Conservation (phyloP, 2,113 vertebrate species). For the Callorhinus ursinus region DNA sequence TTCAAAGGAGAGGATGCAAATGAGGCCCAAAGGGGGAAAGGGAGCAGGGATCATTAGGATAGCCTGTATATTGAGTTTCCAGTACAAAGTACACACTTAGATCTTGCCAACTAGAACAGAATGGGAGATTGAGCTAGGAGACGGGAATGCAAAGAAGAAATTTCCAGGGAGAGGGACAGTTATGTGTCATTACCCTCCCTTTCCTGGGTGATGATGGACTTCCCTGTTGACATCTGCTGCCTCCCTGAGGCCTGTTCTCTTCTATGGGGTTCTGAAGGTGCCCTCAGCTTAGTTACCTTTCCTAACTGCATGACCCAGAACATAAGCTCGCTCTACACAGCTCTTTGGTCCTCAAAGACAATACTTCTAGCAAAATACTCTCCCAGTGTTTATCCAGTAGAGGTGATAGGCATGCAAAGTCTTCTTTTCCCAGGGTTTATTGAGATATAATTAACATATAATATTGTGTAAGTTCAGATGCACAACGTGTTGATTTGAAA, state of each 20-base stretch:
- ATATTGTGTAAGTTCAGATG: neutral
- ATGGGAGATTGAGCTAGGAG: neutral
- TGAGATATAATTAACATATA: neutral
- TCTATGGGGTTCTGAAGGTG: neutral
- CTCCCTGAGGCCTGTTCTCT: neutral
- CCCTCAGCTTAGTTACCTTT: neutral
- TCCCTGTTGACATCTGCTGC: neutral
- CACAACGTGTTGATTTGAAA: fast-evolving
- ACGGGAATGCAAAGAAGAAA: neutral
- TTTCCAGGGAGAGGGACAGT: fast-evolving
- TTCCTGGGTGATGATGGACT: neutral
- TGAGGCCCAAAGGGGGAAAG: neutral
- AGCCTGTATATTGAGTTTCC: neutral
- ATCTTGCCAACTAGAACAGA: neutral
- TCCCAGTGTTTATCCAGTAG: neutral
- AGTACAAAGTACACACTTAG: neutral
- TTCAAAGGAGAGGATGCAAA: constrained; percentile 40
- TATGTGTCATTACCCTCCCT: fast-evolving
- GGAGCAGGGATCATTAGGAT: neutral
- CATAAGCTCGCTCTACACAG: neutral
- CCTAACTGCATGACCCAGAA: neutral
- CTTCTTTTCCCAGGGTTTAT: neutral
- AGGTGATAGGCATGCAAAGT: neutral
- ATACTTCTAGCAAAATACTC: no score
- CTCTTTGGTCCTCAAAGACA: neutral